Base-by-base conservation (phyloP, 2,113 vertebrate genomes). In the Platichthys flesus region DNA sequence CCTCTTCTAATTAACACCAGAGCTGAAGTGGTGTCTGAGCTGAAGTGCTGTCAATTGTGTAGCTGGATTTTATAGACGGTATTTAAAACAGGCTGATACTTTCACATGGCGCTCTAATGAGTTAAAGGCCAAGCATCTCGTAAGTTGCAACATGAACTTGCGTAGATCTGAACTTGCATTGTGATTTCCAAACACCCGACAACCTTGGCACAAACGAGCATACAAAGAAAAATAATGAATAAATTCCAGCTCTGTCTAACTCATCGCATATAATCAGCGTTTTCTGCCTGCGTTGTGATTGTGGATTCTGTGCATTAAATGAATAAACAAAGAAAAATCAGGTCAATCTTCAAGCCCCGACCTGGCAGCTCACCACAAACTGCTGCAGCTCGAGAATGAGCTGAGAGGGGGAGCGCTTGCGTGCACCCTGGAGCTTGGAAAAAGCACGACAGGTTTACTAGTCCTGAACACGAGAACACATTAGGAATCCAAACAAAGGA, bases 371-470 rank as follows among this genome's bases (percentile, higher is more conserved):
- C 55, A 67, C 65, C 80, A 31, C 74, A 79, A 58, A 83, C 64
- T 67, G 14, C 42, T 45, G 42, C 3, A 54, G 47, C 74, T 71
- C 54, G 5, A 37, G 69, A 82, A 51, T 68, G 77, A 74, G 78
- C 61, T 31, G 67, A 70, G 54, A 79, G 37, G 37, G 60, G 80
- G 73, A 37, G 60, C 6, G 63, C 66, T 72, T 77, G 62, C 71
- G 74, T 80, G 76, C 84, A 75, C 85, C 86, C 89, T 71, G 84
- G 80, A 88, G 81, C 86, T 83, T 87, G 78, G 88, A 82, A 86
- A 84, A 78, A 90, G 56, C 31, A 10, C 45, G 72, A 68, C 74
- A 76, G 85, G 83, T 89, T 83, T 70, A 81, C 70, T 63, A 66
- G 77, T 80, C 76, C 80, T 82, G 89, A 93, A 91, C 76, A 76